Percentiles rank a stretch among this genome's conserved stretches.
Evolutionary conservation across 2,888 invertebrate species (phyloP).

Genomic region (Drosophila nigricruria): DNA sequence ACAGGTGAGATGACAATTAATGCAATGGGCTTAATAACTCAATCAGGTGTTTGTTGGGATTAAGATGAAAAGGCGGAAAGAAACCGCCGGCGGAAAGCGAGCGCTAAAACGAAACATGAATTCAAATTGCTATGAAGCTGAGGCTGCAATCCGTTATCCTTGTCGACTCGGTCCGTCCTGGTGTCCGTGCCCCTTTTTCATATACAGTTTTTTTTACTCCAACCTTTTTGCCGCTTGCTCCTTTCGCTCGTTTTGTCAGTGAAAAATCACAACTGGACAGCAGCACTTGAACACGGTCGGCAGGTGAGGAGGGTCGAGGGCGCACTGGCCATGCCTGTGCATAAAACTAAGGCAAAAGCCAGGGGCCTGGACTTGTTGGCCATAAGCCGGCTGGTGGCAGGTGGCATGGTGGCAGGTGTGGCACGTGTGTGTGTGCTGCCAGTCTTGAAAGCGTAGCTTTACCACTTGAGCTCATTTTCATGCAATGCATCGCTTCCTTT

Average conservation of each 20-base stretch:
- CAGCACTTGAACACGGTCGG: conserved; percentile 22
- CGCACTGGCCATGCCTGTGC: not conserved
- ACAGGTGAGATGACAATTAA: conserved; percentile 31
- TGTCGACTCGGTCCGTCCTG: conserved; percentile 25
- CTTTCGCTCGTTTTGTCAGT: conserved; percentile 27
- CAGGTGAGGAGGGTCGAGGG: not conserved
- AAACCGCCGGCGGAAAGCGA: conserved; percentile 27
- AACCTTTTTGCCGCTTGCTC: not conserved
- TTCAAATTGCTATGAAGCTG: conserved; percentile 47
- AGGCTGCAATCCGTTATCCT: conserved; percentile 30
- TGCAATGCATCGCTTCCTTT: conserved; percentile 49
- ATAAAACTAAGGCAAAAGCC: conserved; percentile 1
- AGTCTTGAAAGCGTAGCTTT: conserved; percentile 14
- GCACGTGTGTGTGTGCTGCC: conserved; percentile 12
- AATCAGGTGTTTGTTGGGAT: conserved; percentile 31
- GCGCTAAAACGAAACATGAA: conserved; percentile 63
- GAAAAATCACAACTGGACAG: conserved; percentile 53
- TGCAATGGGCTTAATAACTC: conserved; percentile 33
- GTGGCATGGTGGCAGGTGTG: conserved; percentile 25
- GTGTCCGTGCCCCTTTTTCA: not conserved
- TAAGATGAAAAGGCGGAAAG: conserved; percentile 15
- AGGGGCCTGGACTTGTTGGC: conserved; percentile 9
- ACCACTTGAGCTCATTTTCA: conserved; percentile 54
- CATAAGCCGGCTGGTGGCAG: conserved; percentile 17
- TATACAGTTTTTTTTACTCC: not conserved